Evolutionary conservation across 2,113 vertebrate species (phyloP).

Genomic region (Budorcas taxicolor): DNA sequence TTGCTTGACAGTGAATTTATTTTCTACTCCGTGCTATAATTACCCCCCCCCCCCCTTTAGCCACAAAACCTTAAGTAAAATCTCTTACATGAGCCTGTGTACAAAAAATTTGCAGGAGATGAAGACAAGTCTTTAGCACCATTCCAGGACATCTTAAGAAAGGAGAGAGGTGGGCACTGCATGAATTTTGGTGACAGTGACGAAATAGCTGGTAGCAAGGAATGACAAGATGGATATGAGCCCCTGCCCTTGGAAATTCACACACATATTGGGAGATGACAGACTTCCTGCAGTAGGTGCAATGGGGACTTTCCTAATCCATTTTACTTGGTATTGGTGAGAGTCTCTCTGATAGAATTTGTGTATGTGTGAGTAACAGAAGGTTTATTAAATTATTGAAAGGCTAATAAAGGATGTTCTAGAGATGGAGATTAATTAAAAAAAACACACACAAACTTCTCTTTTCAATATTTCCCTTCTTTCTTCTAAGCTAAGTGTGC

Average conservation of each 20-base stretch:
- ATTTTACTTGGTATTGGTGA: background rate
- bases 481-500: conserved; percentile 38
- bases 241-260: background rate
- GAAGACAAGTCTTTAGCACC: background rate
- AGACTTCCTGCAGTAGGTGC: background rate
- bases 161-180: background rate
- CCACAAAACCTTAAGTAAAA: background rate
- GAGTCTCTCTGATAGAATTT: background rate
- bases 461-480: background rate
- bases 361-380: background rate
- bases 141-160: background rate
- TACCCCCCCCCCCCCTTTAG: background rate
- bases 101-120: background rate
- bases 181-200: background rate
- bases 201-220: background rate
- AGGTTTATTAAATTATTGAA: background rate
- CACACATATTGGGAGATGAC: background rate
- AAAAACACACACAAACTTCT: background rate
- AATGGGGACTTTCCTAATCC: background rate
- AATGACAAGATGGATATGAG: background rate
- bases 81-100: background rate
- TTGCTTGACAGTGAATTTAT: background rate
- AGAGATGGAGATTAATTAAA: background rate
- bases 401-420: conserved; percentile 19
- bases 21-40: background rate